Conservation (phyloP, 2,113 vertebrate species). For the Pituophis catenifer region DNA sequence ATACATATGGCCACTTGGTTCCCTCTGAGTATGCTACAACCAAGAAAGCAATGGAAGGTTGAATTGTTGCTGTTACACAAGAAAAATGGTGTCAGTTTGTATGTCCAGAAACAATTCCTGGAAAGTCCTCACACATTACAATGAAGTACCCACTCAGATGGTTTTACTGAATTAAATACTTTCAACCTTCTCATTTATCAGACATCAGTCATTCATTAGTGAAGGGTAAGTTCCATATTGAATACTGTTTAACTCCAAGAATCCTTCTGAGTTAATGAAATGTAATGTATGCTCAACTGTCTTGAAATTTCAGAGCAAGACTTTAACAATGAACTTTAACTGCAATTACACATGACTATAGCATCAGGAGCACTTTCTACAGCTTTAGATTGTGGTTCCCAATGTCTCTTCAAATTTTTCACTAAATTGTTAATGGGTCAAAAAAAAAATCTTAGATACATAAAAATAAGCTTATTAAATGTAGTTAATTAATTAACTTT, state of each 20-base stretch:
- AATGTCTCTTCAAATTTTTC: not conserved
- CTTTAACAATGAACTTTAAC: not conserved
- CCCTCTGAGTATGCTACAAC: not conserved
- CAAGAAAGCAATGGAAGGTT: not conserved
- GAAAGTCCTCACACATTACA: not conserved
- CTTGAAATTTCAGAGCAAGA: not conserved
- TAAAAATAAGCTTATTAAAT: not conserved
- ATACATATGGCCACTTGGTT: not conserved
- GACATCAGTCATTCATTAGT: not conserved
- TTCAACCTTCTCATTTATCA: not conserved
- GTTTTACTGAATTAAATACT: not conserved
- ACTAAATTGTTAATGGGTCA: not conserved
- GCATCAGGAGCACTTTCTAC: not conserved
- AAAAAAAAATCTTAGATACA: not conserved
- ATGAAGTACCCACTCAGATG: not conserved
- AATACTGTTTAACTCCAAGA: not conserved
- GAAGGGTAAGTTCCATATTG: not conserved
- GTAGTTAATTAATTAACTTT: not conserved
- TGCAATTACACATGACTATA: not conserved
- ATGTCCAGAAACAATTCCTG: not conserved
- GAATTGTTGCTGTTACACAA: not conserved
- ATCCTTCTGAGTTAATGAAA: not conserved
- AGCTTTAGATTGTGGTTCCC: not conserved
- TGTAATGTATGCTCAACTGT: not conserved
- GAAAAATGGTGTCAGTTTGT: not conserved